Evolutionary conservation across 1,140 invertebrate species (phyloP), one percentile per base, ranked within the genome.

Genomic region (Pseudomyrmex cubaensis): DNA sequence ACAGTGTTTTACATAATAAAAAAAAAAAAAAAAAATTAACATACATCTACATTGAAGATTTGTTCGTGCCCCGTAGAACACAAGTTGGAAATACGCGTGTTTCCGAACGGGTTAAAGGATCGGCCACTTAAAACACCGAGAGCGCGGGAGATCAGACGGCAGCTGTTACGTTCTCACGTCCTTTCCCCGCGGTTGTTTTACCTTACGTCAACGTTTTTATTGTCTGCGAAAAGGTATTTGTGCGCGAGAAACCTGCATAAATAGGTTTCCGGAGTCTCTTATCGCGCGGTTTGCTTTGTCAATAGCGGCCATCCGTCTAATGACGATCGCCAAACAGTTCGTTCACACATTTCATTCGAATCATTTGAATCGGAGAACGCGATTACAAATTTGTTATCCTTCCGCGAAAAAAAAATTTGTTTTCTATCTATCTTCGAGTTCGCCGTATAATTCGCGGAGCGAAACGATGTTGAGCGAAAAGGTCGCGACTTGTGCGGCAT

Each of bases 161-260:
- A 59, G 50, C 48, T 64, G 82, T 73, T 77, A 66, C 44, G 59
- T 66, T 84, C 46, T 5, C 75, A 62, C 57, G 44, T 74, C 20
- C 12, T 85, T 48, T 25, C 7, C 10, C 62, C 1, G 10, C 20
- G 12, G 56, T n/a, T 46, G 25, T 50, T 69, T 78, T 74, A 80
- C 73, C 64, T 74, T 52, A 15, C n/a, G 57, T 70, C 67, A 64
- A 83, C 62, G 67, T 85, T 86, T 86, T 86, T 75, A 80, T 85
- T 75, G 69, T 64, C 7, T 9, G n/a, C 5, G 35, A 72, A 78
- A 54, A 48, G 13, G 61, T 72, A 59, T 54, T 62, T 10, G 10
- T 22, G 35, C 35, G 35, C 35, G 35, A 57, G 17, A 56, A 54
- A 72, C 7, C 25, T 22, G 8, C 17, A 78, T 59, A 67, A 54